Evolutionary conservation across 1,140 invertebrate genomes (phyloP).

Genomic region (Pseudomyrmex cubaensis): DNA sequence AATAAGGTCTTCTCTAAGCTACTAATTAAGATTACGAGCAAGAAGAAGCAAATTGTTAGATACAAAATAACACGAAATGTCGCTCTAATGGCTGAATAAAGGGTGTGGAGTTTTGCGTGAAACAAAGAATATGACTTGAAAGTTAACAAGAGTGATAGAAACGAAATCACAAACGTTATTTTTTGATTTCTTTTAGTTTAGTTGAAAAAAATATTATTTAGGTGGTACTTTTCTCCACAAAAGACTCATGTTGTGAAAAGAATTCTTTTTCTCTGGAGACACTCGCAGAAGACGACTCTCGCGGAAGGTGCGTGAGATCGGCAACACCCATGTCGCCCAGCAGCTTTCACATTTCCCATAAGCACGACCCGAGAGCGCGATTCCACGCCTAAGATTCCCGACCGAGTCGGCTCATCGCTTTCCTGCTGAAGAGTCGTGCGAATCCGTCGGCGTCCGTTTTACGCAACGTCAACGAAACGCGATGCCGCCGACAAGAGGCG

Average conservation of each 20-base stretch:
- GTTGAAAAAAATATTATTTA: neutral
- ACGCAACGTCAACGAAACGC: conserved; percentile 45
- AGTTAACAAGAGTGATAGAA: neutral
- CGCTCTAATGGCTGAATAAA: neutral
- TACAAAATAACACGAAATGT: neutral
- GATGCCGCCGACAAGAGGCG: conserved; percentile 6
- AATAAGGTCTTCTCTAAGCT: neutral
- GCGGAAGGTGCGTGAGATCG: conserved; percentile 72
- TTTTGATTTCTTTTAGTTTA: neutral
- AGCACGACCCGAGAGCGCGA: conserved; percentile 29
- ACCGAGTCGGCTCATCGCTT: conserved; percentile 39
- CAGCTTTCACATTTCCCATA: conserved; percentile 79
- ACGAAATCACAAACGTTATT: neutral
- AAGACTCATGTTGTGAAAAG: too few species aligned
- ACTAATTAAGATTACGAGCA: neutral
- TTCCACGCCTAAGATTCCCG: conserved; percentile 47
- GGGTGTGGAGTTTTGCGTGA: neutral
- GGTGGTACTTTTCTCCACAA: too few species aligned
- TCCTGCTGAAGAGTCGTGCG: conserved; percentile 67
- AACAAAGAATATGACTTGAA: neutral
- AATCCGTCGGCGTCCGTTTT: conserved; percentile 50
- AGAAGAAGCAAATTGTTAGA: conserved; percentile 2
- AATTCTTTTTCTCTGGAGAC: conserved; percentile 1
- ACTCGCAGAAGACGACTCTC: conserved; percentile 24
- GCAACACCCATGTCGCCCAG: conserved; percentile 68